These are phyloP conservation scores for Dunckerocampus dactyliophorus DNA, from an alignment of 2,113 vertebrate genomes.

Conservation along the genomic window DNA sequence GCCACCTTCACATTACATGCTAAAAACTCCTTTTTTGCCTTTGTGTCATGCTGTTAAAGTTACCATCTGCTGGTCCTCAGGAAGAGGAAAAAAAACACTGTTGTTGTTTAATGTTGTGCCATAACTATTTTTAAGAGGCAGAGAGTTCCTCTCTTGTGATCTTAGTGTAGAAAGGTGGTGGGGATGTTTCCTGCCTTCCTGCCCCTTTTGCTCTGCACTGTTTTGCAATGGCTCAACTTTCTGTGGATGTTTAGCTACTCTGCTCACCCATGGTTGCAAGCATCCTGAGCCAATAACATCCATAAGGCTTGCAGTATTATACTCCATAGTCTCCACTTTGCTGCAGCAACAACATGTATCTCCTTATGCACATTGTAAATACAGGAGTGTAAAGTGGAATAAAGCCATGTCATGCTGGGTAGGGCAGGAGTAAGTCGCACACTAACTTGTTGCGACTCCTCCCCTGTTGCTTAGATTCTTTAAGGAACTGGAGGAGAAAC, in stretches of 20 bases:
- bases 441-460: conserved; percentile 2
- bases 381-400: no score
- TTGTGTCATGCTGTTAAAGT: conserved; percentile 38
- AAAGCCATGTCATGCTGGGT: no score
- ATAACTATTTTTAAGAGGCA: conserved; percentile 53
- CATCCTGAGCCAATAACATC: no score
- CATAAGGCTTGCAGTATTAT: no score
- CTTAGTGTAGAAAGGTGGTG: conserved; percentile 29
- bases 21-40: conserved; percentile 22
- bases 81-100: conserved; percentile 67
- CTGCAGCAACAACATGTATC: no score
- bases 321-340: background rate
- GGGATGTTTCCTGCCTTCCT: conserved; percentile 33
- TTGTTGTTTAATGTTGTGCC: conserved; percentile 43
- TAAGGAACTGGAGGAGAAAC: conserved; percentile 85
- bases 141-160: conserved; percentile 51
- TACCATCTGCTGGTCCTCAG: conserved; percentile 59
- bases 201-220: conserved; percentile 11
- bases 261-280: no score
- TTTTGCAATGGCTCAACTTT: conserved; percentile 3
- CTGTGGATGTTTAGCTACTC: no score
- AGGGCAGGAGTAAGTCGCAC: background rate
- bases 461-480: conserved; percentile 80
- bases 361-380: background rate
- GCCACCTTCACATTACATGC: conserved; percentile 35